Conservation (phyloP, 2,888 invertebrate genomes). For the Pseudococcus jackbeardsleyi region DNA sequence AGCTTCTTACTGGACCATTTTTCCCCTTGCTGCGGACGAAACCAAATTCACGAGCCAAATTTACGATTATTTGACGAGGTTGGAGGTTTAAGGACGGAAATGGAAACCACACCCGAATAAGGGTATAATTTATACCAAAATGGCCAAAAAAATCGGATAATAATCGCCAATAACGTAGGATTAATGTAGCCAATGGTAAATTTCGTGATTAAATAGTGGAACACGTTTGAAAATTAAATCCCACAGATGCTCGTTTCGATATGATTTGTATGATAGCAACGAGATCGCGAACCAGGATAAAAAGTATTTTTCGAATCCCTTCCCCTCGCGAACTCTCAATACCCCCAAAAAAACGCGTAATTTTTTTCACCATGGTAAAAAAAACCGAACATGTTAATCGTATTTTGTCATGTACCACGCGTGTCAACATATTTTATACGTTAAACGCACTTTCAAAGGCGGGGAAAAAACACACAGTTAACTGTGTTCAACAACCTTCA, state of each 20-base stretch:
- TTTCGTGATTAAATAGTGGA: neutral
- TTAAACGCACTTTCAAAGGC: constrained; percentile 31
- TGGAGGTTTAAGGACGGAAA: neutral
- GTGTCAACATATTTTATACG: constrained; percentile 50
- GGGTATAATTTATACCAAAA: constrained; percentile 20
- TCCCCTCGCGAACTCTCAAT: neutral
- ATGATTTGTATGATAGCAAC: neutral
- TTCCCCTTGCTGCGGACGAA: no score
- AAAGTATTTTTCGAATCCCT: neutral
- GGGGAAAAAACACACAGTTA: constrained; percentile 52
- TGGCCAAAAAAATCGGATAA: constrained; percentile 37
- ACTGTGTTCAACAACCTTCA: constrained; percentile 54
- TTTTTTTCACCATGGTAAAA: neutral
- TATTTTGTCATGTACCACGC: constrained; percentile 52
- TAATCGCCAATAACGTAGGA: constrained; percentile 42
- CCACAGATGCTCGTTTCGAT: neutral
- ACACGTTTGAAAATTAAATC: constrained; percentile 45
- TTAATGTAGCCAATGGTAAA: constrained; percentile 17
- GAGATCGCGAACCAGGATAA: neutral
- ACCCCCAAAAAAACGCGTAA: neutral
- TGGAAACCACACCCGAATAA: constrained; percentile 25
- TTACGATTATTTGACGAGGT: constrained; percentile 5
- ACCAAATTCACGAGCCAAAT: neutral
- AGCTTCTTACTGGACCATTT: no score
- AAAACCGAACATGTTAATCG: constrained; percentile 46